phyloP scores from a whole-genome alignment of 1,140 invertebrate genomes.

The Aphis gossypii region DNA sequence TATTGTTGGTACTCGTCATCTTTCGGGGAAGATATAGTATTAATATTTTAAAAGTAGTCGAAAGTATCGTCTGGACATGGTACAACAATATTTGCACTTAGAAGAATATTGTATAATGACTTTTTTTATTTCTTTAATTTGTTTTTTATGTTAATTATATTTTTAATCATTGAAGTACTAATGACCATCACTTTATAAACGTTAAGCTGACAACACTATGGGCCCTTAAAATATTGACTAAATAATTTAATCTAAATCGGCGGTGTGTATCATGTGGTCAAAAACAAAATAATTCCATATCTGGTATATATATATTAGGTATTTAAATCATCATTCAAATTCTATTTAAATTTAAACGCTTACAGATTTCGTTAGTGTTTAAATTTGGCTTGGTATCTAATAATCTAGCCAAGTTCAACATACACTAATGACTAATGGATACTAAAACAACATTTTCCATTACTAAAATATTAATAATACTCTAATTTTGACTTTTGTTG shows the following conservation, averaged over 20 bases:
- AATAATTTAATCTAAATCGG: background rate
- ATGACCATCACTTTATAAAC: no score
- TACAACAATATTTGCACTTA: no score
- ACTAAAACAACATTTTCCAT: constrained; percentile 8
- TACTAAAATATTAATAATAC: constrained; percentile 9
- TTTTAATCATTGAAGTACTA: no score
- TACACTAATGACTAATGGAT: background rate
- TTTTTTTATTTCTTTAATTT: no score
- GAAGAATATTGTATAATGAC: no score
- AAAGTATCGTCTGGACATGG: no score
- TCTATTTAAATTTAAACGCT: background rate
- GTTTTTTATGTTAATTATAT: no score
- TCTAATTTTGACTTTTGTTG: background rate
- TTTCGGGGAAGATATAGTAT: no score
- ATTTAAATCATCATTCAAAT: background rate
- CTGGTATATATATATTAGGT: background rate
- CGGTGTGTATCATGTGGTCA: background rate
- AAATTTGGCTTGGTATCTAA: constrained; percentile 8
- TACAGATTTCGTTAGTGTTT: background rate
- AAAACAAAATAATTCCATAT: background rate
- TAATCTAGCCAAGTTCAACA: background rate
- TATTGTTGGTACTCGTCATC: no score
- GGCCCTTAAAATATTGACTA: background rate
- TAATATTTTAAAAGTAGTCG: no score
- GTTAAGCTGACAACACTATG: background rate